Evolutionary conservation across 2,797 vertebrate species (phyloP).

Genomic region (Liparis tanakae): DNA sequence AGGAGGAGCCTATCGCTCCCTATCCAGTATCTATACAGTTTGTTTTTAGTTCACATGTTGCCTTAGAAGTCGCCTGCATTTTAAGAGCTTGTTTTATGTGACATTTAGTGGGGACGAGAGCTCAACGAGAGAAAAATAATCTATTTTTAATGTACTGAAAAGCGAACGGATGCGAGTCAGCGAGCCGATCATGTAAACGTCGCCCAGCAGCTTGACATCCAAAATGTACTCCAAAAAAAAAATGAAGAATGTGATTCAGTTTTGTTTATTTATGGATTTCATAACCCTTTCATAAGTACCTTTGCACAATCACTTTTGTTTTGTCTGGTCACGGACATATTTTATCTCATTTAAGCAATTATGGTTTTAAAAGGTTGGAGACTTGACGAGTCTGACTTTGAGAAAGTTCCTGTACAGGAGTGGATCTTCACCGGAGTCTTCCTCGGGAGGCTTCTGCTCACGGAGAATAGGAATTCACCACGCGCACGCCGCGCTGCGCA

Average conservation of each 20-base stretch:
- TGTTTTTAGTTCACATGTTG: conserved; percentile 86
- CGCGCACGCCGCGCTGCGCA: conserved; percentile 71
- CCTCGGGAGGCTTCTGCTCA: conserved; percentile 60
- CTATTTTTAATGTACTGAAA: conserved; percentile 56
- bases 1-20: conserved; percentile 45
- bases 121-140: conserved; percentile 9
- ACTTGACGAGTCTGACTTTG: conserved; percentile 56
- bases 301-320: conserved; percentile 78
- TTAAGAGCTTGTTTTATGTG: conserved; percentile 78
- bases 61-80: conserved; percentile 84
- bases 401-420: conserved; percentile 47
- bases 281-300: conserved; percentile 32
- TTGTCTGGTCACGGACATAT: conserved; percentile 50
- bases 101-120: conserved; percentile 53
- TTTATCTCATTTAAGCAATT: conserved; percentile 52
- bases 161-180: conserved; percentile 48
- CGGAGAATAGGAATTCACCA: conserved; percentile 74
- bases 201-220: conserved; percentile 52
- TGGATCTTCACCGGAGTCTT: conserved; percentile 32
- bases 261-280: conserved; percentile 21
- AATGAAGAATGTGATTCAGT: conserved; percentile 32
- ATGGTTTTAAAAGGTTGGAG: conserved; percentile 54
- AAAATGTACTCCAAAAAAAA: conserved; percentile 34
- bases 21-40: conserved; percentile 54
- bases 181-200: conserved; percentile 51